Evolutionary conservation across 2,888 invertebrate species (phyloP), one percentile per base, ranked within the genome.

Genomic region (Napeogenes sylphis): DNA sequence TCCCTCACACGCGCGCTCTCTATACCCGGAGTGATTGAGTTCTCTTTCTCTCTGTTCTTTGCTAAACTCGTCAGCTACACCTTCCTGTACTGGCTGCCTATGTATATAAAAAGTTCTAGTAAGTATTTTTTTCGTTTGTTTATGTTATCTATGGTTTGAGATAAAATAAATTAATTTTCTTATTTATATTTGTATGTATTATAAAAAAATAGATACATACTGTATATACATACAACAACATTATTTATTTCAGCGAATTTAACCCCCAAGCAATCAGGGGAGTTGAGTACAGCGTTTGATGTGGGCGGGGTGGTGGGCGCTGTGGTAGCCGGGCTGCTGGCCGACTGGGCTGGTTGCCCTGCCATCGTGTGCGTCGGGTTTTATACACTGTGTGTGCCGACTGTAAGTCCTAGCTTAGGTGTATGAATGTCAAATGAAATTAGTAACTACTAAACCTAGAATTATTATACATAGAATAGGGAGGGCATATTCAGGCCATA

Each of bases 61-160:
- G 96, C 98, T 13, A 99, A 99, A 85, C 92, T 99, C 47, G 98
- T 99, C 76, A 97, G 97, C 82, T 99, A 99, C 80, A 99, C 98
- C 64, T 99, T 99, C 89, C 92, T 99, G 57, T 99, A 96, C 82
- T 99, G 99, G 99, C 91, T 99, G 77, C 99, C 99, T 32, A 84
- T 94, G 4, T 99, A 98, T 77, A 97, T 99, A 64, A 93, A 94
- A 67, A 92, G 93, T 56, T 94, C 96, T 55, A 95, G 97, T 97
- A 83, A 95, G 95, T 93, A 54, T 60, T 14, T 59, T 55, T 38
- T 54, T 55, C 35, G 45, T 12, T 2, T 6, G 8, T 54, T 47
- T 30, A 2, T 47, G 42, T 35, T 56, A 42, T 46, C 12, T 35
- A 21, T 63, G 38, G 33, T 59, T 5, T 35, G 4, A 4, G 35